Conservation (phyloP, 2,797 vertebrate species). For the Acanthiza pusilla region DNA sequence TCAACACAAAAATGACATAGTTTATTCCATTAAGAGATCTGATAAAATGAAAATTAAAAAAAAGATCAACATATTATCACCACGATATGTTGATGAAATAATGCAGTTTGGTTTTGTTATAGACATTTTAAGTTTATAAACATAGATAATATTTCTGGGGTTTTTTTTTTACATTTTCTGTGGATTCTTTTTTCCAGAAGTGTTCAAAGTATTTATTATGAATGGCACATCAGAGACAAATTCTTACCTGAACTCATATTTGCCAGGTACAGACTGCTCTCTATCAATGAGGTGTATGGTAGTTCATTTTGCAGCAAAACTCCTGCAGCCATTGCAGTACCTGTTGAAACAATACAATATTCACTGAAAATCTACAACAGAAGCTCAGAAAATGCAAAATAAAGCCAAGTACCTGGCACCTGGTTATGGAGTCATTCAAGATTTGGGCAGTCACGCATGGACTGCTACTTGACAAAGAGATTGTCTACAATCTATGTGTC, state of each 20-base stretch:
- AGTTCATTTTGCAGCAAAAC: conserved; percentile 83
- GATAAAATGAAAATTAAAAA: not conserved
- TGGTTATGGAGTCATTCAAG: not conserved
- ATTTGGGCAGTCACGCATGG: not conserved
- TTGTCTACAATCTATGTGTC: not conserved
- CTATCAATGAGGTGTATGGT: conserved; percentile 69
- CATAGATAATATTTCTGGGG: not conserved
- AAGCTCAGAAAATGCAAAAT: not conserved
- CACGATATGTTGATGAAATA: not conserved
- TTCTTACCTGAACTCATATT: conserved; percentile 85
- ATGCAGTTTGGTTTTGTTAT: not conserved
- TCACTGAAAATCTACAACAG: not conserved
- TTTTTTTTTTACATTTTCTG: not conserved
- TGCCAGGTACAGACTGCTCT: conserved; percentile 59
- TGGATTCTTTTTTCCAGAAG: not conserved
- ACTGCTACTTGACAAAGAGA: not conserved
- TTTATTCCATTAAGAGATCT: not conserved
- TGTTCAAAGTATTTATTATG: not conserved
- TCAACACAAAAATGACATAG: not conserved
- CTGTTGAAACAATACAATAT: conserved; percentile 66
- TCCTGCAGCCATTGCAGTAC: conserved; percentile 86
- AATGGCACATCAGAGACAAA: not conserved
- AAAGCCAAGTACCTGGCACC: not conserved
- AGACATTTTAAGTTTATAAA: not conserved
- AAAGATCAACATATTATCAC: not conserved